phyloP scores from a whole-genome alignment of 2,113 vertebrate genomes.

The Lophura nycthemera region DNA sequence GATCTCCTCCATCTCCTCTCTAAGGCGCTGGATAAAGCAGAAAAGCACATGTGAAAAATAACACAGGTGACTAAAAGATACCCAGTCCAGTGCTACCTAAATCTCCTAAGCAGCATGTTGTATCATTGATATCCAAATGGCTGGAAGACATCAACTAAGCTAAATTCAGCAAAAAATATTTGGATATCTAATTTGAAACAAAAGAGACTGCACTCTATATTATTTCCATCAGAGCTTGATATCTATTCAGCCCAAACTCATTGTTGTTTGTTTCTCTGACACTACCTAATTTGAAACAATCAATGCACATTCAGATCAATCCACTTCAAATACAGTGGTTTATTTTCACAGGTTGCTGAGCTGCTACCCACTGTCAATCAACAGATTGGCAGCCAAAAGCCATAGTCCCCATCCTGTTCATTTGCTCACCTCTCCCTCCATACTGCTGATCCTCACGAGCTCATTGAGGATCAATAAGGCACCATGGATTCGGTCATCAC shows the following conservation, averaged over 20 bases:
- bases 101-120: background rate
- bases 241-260: background rate
- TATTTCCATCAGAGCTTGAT: background rate
- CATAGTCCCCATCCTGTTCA: rapidly evolving
- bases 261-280: background rate
- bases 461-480: slow-evolving; percentile 97
- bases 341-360: background rate
- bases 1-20: slow-evolving; percentile 99
- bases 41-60: background rate
- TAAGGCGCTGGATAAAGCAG: slow-evolving; percentile 83
- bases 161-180: background rate
- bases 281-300: background rate
- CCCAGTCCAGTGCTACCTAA: background rate
- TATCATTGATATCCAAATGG: background rate
- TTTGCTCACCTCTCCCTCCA: slow-evolving; percentile 95
- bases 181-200: background rate
- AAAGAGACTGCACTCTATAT: background rate
- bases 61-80: background rate
- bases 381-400: background rate
- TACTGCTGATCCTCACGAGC: slow-evolving; percentile 98
- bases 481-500: slow-evolving; percentile 94
- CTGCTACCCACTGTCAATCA: background rate
- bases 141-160: background rate
- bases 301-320: background rate
- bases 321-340: background rate